Conservation (phyloP, 2,113 vertebrate genomes). For the Ctenomys sociabilis region DNA sequence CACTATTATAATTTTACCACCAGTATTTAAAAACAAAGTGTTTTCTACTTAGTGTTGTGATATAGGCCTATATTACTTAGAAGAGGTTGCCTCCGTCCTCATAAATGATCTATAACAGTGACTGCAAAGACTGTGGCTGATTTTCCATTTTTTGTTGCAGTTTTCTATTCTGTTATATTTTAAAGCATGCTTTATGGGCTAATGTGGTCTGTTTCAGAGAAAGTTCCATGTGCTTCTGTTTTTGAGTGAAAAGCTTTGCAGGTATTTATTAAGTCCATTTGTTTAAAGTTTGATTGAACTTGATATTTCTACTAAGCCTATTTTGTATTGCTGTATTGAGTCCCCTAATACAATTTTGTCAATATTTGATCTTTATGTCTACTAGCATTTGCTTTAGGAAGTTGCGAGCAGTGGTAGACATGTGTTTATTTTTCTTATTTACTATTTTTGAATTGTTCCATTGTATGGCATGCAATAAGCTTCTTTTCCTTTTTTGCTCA, state of each 20-base stretch:
- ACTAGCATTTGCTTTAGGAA: not conserved
- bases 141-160: not conserved
- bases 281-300: not conserved
- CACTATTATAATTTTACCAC: not conserved
- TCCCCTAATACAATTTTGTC: not conserved
- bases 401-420: not conserved
- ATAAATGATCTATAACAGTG: not conserved
- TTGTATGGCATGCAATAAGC: not conserved
- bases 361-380: not conserved
- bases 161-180: not conserved
- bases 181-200: not conserved
- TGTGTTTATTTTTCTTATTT: not conserved
- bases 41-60: not conserved
- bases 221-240: not conserved
- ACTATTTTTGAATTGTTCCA: not conserved
- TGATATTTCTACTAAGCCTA: not conserved
- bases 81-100: not conserved
- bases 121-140: not conserved
- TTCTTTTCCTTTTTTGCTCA: not conserved
- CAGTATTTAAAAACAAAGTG: not conserved
- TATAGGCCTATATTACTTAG: fast-evolving
- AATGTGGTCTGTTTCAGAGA: not conserved
- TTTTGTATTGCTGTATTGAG: not conserved
- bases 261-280: not conserved
- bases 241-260: not conserved